Evolutionary conservation across 1,140 invertebrate species (phyloP).

Genomic region (Philopotamus ludificatus): DNA sequence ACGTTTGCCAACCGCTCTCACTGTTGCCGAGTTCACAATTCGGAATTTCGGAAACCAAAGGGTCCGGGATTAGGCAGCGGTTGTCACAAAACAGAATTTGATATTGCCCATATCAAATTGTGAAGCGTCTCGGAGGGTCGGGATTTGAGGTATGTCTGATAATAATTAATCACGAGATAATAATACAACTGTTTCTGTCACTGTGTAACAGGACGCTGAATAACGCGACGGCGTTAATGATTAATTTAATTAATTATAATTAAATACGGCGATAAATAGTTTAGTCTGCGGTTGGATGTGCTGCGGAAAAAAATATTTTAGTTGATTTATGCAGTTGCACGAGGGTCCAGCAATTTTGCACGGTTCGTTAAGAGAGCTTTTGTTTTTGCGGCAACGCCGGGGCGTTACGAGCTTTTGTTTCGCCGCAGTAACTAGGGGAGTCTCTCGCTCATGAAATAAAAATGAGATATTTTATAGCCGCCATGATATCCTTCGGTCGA

Average conservation of each 20-base stretch:
- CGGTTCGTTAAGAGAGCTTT: constrained; percentile 28
- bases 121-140: not conserved
- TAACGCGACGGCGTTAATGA: too few relatives aligned
- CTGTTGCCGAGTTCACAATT: constrained; percentile 28
- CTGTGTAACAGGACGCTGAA: too few relatives aligned
- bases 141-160: not conserved
- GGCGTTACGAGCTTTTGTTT: constrained; percentile 13
- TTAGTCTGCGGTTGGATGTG: too few relatives aligned
- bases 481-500: not conserved
- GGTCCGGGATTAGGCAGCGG: not conserved
- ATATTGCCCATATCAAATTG: not conserved
- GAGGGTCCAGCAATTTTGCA: constrained; percentile 3
- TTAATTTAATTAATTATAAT: too few relatives aligned
- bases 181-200: too few relatives aligned
- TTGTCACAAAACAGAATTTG: not conserved
- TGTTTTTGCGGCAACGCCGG: not conserved
- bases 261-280: too few relatives aligned
- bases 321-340: not conserved
- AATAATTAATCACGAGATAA: not conserved
- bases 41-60: not conserved
- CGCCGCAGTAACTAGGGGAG: constrained; percentile 10
- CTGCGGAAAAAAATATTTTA: not conserved
- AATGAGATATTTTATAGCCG: not conserved
- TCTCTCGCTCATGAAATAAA: constrained; percentile 5
- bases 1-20: constrained; percentile 11